Evolutionary conservation across 64 coral and sea anemone genomes (phyloP).

Genomic region (Pocillopora damicornis): DNA sequence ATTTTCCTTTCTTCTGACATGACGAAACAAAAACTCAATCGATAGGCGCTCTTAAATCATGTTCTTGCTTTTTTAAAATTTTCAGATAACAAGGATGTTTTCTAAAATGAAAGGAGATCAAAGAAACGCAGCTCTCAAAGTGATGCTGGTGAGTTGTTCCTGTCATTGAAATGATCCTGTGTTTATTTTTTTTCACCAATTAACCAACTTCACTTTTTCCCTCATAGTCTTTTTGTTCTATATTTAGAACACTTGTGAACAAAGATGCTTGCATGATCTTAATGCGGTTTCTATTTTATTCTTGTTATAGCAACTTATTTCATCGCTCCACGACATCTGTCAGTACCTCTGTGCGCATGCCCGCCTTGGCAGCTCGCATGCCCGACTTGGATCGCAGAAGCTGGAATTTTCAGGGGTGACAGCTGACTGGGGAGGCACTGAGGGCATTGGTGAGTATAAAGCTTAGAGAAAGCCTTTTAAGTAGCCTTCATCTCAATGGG

Average conservation of each 20-base stretch:
- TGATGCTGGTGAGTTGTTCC: constrained; percentile 65
- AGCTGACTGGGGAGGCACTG: constrained; percentile 99
- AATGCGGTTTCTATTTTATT: neutral
- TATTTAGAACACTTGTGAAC: too few species aligned
- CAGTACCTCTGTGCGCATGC: constrained; percentile 99
- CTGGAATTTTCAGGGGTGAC: constrained; percentile 92
- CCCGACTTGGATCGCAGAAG: constrained; percentile 86
- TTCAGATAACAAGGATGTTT: constrained; percentile 79
- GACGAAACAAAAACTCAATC: too few species aligned
- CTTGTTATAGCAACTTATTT: constrained; percentile 66
- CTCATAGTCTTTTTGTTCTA: too few species aligned
- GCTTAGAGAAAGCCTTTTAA: neutral
- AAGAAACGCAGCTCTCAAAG: constrained; percentile 70
- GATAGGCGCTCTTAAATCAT: too few species aligned
- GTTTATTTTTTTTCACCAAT: neutral
- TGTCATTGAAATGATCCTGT: neutral
- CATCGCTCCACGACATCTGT: constrained; percentile 94
- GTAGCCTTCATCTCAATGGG: too few species aligned
- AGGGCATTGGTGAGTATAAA: constrained; percentile 82
- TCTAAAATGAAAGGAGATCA: constrained; percentile 52
- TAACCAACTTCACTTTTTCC: too few species aligned
- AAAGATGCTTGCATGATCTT: too few species aligned
- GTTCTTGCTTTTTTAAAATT: neutral
- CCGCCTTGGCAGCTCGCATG: constrained; percentile 94
- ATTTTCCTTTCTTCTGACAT: too few species aligned